Evolutionary conservation across 2,797 vertebrate species (phyloP).

Genomic region (Valencia hispanica): DNA sequence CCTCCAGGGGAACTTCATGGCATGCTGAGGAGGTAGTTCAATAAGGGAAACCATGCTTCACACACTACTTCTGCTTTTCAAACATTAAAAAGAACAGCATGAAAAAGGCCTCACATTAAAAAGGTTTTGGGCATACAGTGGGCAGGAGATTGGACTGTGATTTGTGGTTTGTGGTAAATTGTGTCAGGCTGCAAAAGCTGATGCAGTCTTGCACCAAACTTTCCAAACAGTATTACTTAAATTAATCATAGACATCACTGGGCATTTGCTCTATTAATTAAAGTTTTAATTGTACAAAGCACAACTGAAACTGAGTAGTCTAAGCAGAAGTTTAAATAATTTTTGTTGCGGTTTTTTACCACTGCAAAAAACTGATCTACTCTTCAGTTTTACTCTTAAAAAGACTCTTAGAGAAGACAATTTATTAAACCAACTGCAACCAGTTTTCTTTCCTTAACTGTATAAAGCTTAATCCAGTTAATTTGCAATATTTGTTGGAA

Average conservation of each 20-base stretch:
- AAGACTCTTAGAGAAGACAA: neutral
- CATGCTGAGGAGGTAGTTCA: neutral
- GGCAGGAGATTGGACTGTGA: neutral
- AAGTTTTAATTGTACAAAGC: neutral
- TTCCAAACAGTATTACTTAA: neutral
- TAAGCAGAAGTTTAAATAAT: neutral
- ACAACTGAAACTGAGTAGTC: neutral
- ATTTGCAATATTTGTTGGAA: neutral
- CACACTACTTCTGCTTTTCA: neutral
- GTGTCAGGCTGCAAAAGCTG: slow-evolving; percentile 4
- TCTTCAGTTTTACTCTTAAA: slow-evolving; percentile 26
- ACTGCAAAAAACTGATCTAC: neutral
- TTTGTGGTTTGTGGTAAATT: slow-evolving; percentile 4
- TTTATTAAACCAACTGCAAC: slow-evolving; percentile 11
- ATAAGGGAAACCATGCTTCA: slow-evolving; percentile 1
- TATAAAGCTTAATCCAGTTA: slow-evolving; percentile 20
- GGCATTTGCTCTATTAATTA: neutral
- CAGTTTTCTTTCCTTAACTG: slow-evolving; percentile 2
- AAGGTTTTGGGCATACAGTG: neutral
- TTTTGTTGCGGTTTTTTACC: neutral
- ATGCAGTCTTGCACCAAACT: neutral
- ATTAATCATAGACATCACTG: neutral
- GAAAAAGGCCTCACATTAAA: neutral
- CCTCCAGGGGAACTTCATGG: neutral
- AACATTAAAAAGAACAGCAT: neutral